These are phyloP conservation scores for Paraplagusia blochii DNA, from an alignment of 2,113 vertebrate genomes.

Conservation along the genomic window DNA sequence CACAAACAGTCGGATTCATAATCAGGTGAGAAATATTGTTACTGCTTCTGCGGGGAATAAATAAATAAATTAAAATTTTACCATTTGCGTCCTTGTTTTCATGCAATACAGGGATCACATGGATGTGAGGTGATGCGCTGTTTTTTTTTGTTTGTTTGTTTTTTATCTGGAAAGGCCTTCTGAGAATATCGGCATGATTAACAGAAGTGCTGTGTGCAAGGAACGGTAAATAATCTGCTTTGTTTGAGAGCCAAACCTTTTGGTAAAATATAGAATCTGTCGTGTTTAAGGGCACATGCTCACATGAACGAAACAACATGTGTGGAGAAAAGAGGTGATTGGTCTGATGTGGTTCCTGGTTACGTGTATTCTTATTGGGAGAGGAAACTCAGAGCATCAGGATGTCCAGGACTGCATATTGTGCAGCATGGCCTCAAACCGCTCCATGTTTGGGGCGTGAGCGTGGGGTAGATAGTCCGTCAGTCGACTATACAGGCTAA, in stretches of 20 bases:
- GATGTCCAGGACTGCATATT: conserved; percentile 94
- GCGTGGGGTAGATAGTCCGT: conserved; percentile 87
- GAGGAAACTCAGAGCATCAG: conserved; percentile 68
- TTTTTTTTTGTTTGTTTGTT: no score
- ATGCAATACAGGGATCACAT: conserved; percentile 43
- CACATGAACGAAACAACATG: conserved; percentile 32
- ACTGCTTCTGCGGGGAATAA: conserved; percentile 58
- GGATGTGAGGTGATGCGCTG: conserved; percentile 22
- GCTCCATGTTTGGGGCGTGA: conserved; percentile 84
- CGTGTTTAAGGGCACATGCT: conserved; percentile 27
- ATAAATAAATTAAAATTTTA: conserved; percentile 66
- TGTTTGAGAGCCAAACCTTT: conserved; percentile 28
- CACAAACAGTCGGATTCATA: conserved; percentile 62
- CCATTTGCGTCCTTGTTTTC: conserved; percentile 45
- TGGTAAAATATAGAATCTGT: conserved; percentile 18
- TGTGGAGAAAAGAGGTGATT: conserved; percentile 45
- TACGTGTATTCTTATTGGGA: conserved; percentile 23
- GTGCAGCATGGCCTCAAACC: conserved; percentile 93
- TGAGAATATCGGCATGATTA: conserved; percentile 13
- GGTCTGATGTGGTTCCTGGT: conserved; percentile 27
- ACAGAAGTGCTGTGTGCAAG: background rate
- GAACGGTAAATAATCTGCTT: conserved; percentile 20
- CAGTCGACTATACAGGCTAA: conserved; percentile 95
- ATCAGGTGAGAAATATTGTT: conserved; percentile 39
- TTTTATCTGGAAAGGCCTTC: no score